phyloP scores from a whole-genome alignment of 2,888 invertebrate species.

The Cerceris ruficornis region DNA sequence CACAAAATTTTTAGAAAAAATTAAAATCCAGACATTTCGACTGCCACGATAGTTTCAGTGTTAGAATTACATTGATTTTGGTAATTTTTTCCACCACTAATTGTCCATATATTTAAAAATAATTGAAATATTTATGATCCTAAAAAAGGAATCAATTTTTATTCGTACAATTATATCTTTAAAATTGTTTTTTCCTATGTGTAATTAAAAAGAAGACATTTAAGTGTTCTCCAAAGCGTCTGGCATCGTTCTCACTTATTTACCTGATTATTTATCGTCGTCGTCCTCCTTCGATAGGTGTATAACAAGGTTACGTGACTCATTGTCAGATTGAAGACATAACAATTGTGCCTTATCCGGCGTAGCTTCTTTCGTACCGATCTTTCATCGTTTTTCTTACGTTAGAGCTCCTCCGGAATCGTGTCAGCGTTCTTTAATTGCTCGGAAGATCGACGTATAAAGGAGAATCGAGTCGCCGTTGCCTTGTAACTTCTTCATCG shows the following conservation, averaged over 20 bases:
- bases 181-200: no score
- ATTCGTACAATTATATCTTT: no score
- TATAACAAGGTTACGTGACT: slow-evolving; percentile 40
- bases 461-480: slow-evolving; percentile 20
- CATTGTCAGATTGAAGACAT: slow-evolving; percentile 17
- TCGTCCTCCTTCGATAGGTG: slow-evolving; percentile 23
- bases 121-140: no score
- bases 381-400: slow-evolving; percentile 20
- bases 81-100: no score
- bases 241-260: not conserved
- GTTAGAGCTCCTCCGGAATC: slow-evolving; percentile 31
- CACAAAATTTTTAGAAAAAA: no score
- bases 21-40: no score
- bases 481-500: slow-evolving; percentile 10
- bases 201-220: no score
- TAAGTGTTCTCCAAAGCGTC: no score
- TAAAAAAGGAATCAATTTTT: no score
- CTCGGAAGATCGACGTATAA: slow-evolving; percentile 29
- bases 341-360: slow-evolving; percentile 53
- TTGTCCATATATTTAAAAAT: no score
- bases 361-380: slow-evolving; percentile 39
- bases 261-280: slow-evolving; percentile 20
- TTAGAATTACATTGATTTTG: no score
- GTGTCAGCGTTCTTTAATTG: slow-evolving; percentile 52
- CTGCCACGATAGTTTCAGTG: no score